Conservation (phyloP, 2,888 invertebrate species). For the Dasysyrphus albostriatus region DNA sequence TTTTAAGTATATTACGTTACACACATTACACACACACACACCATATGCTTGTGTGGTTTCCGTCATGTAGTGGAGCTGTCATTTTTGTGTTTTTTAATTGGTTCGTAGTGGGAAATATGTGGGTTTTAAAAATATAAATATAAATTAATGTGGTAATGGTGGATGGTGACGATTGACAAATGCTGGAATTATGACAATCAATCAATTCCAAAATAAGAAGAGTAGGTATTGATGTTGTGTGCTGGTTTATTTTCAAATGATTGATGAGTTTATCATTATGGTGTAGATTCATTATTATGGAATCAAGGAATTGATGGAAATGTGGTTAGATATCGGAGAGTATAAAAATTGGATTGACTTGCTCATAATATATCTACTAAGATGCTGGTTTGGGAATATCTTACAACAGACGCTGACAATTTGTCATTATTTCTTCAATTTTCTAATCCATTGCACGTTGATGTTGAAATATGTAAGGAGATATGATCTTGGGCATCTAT, state of each 20-base stretch:
- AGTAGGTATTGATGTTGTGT: background rate
- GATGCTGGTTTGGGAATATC: background rate
- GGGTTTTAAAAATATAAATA: slow-evolving; percentile 12
- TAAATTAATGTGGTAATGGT: background rate
- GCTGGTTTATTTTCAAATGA: slow-evolving; percentile 13
- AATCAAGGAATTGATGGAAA: background rate
- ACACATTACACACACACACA: background rate
- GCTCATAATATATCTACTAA: background rate
- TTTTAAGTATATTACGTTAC: background rate
- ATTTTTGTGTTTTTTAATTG: slow-evolving; percentile 38
- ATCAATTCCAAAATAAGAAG: slow-evolving; percentile 6
- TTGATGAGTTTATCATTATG: slow-evolving; percentile 13
- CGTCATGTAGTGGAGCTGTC: slow-evolving; percentile 47
- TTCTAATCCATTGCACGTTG: no score
- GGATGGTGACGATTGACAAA: slow-evolving; percentile 38
- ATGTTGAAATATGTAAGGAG: no score
- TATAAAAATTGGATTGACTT: background rate
- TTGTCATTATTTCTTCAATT: no score
- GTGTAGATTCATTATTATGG: background rate
- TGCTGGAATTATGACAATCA: slow-evolving; percentile 32
- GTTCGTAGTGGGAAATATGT: slow-evolving; percentile 4
- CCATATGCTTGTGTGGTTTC: slow-evolving; percentile 36
- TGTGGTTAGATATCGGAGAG: background rate
- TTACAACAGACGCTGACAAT: no score
- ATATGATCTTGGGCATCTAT: no score